Conservation (phyloP, 2,797 vertebrate species). For the Pelobates cultripes region DNA sequence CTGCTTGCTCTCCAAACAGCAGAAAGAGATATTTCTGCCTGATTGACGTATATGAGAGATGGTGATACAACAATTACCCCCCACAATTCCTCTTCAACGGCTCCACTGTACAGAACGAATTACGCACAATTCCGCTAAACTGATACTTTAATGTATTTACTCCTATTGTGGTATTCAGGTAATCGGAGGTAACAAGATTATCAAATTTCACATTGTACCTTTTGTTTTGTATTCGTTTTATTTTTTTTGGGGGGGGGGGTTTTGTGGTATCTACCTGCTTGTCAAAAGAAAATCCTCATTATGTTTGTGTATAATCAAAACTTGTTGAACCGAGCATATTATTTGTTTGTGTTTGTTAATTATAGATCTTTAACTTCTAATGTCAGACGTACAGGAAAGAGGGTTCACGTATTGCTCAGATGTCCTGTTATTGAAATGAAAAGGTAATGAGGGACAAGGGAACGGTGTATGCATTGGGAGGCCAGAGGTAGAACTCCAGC, state of each 20-base stretch:
- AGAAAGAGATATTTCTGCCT: slow-evolving; percentile 33
- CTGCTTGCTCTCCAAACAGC: slow-evolving; percentile 28
- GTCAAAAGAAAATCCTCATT: slow-evolving; percentile 8
- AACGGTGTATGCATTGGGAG: too few relatives aligned
- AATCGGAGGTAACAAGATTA: not conserved
- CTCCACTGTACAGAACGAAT: slow-evolving; percentile 7
- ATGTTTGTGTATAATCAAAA: slow-evolving; percentile 22
- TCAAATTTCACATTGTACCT: not conserved
- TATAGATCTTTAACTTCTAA: too few relatives aligned
- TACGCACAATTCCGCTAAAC: not conserved
- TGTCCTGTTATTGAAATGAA: too few relatives aligned
- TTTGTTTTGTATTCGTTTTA: too few relatives aligned
- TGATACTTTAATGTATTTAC: slow-evolving; percentile 4
- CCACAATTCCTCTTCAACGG: not conserved
- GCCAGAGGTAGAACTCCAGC: too few relatives aligned
- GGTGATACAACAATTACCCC: not conserved
- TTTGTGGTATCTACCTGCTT: not conserved
- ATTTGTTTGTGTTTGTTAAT: too few relatives aligned
- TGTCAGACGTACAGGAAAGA: too few relatives aligned
- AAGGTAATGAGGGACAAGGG: too few relatives aligned
- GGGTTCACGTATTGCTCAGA: too few relatives aligned
- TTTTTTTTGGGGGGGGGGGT: too few relatives aligned
- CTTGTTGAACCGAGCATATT: not conserved
- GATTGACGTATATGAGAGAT: slow-evolving; percentile 27
- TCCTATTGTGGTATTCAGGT: slow-evolving; percentile 4